Base-by-base conservation (phyloP, 1,140 invertebrate species). In the Apis cerana region DNA sequence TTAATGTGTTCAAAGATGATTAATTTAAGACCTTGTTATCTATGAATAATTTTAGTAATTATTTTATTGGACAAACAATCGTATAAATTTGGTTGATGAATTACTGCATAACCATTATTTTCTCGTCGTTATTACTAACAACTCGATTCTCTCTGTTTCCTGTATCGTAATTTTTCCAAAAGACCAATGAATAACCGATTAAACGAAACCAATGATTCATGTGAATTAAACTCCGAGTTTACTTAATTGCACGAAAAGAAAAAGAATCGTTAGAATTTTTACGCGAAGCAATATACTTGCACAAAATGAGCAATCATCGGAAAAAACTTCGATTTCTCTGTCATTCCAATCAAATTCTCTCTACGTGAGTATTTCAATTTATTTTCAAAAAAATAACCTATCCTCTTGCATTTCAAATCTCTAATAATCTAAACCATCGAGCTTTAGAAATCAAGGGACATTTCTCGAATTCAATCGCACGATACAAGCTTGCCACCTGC, bases 401-500 rank as follows among this genome's bases (percentile, higher is more conserved):
- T 7, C 1, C 23, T 13, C 33, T n/a, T n/a, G n/a, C n/a, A 23
- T 65, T 65, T 48, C 62, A 11, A 19, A 43, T 7, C 5, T 5
- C 33, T n/a, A n/a, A 43, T 43, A 43, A 43, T 43, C 33, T 43
- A 43, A 43, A 43, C 0, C 33, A 8, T 10, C 1, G 8, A 13
- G 7, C 21, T 21, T 13, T 54, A 58, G 71, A 75, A 75, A 75
- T 64, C 71, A 11, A 8, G 80, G 33, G 19, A 76, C 52, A 67
- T 82, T 68, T 11, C 23, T 17, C 64, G 64, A 21, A 54, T 82
- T 76, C 72, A 75, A 76, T 82, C 77, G 85, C 68, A 77, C 75
- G 75, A 76, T 56, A 80, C 84, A 75, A 82, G 78, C 80, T 84
- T 82, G 82, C 82, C 90, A 89, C 83, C 89, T 91, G 88, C 87